Conservation (phyloP, 2,113 vertebrate genomes). For the Holacanthus passer region DNA sequence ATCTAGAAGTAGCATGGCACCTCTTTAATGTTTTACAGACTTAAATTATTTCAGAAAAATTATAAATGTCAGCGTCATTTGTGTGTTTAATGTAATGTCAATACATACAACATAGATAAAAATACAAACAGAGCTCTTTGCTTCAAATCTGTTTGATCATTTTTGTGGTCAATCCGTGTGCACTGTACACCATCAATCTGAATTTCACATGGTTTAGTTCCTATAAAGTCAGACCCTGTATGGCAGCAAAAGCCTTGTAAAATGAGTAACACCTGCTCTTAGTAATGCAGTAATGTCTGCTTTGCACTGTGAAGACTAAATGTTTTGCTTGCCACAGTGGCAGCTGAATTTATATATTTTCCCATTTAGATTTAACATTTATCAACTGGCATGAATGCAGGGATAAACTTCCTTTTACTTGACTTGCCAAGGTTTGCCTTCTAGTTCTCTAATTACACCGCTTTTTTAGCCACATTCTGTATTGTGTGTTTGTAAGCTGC, state of each 20-base stretch:
- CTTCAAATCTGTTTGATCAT: background rate
- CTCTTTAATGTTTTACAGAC: background rate
- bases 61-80: background rate
- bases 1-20: background rate
- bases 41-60: background rate
- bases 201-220: background rate
- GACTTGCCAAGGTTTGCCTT: background rate
- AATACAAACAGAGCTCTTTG: background rate
- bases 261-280: conserved; percentile 30
- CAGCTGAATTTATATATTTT: conserved; percentile 10
- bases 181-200: background rate
- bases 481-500: conserved; percentile 17
- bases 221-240: background rate
- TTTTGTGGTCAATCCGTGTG: background rate
- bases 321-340: background rate
- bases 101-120: background rate
- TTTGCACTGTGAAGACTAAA: conserved; percentile 3
- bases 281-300: conserved; percentile 29
- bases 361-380: conserved; percentile 17
- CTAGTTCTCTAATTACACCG: background rate
- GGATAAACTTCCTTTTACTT: conserved; percentile 7
- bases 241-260: background rate
- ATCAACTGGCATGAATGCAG: conserved; percentile 22
- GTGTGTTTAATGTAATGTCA: background rate
- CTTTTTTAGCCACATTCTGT: background rate